These are phyloP conservation scores for Eudemis profundana DNA, from an alignment of 2,888 invertebrate species.

Conservation along the genomic window DNA sequence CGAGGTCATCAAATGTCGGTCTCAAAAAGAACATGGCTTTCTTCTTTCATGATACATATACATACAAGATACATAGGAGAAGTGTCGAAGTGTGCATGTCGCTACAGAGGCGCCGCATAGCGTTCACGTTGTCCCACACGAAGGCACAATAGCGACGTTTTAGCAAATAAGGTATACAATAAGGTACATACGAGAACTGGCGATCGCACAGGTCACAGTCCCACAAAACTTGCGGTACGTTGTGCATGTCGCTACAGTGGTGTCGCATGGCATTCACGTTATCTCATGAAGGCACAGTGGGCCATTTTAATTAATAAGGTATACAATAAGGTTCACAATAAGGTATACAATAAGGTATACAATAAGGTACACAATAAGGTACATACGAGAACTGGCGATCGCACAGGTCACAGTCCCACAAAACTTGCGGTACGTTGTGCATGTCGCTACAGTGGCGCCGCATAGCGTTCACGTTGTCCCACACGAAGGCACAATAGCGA, in stretches of 20 bases:
- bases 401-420: constrained; percentile 9
- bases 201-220: background rate
- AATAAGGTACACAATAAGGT: background rate
- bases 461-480: constrained; percentile 5
- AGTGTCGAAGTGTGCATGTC: too few relatives aligned
- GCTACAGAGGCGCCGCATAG: constrained; percentile 1
- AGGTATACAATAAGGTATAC: background rate
- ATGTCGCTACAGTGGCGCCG: background rate
- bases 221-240: background rate
- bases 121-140: constrained; percentile 2
- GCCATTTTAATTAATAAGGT: background rate
- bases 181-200: background rate
- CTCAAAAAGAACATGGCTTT: too few relatives aligned
- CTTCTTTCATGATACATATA: too few relatives aligned
- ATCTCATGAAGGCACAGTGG: background rate
- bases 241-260: background rate
- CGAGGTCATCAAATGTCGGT: too few relatives aligned
- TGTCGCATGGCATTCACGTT: background rate
- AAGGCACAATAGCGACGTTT: background rate
- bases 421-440: background rate
- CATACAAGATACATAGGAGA: too few relatives aligned
- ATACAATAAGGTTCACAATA: background rate
- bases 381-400: background rate
- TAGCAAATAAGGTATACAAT: too few relatives aligned
- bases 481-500: background rate